Percentiles rank a stretch among this genome's conserved stretches.
Evolutionary conservation across 2,888 invertebrate species (phyloP).

Genomic region (Apocheima hispidaria): DNA sequence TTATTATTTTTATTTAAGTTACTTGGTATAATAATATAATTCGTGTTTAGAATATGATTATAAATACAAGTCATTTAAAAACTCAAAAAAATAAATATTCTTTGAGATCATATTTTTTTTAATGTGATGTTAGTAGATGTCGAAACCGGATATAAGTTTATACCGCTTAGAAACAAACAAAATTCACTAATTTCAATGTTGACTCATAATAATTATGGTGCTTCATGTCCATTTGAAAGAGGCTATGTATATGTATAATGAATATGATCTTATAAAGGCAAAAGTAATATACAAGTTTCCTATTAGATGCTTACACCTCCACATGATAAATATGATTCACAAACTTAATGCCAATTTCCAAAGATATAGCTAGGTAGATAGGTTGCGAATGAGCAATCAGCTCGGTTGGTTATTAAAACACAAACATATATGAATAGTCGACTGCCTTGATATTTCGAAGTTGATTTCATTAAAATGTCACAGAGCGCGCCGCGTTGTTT

Average conservation of each 20-base stretch:
- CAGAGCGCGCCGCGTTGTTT: conserved; percentile 45
- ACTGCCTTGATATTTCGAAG: conserved; percentile 78
- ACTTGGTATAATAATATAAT: too few species aligned
- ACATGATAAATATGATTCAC: conserved; percentile 69
- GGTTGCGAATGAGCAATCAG: conserved; percentile 34
- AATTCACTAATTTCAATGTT: conserved; percentile 36
- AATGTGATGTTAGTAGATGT: too few species aligned
- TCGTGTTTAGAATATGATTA: too few species aligned
- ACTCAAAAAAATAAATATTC: too few species aligned
- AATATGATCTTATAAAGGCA: conserved; percentile 45
- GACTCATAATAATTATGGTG: conserved; percentile 50
- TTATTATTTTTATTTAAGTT: too few species aligned
- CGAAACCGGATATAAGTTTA: conserved; percentile 28
- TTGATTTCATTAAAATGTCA: conserved; percentile 71
- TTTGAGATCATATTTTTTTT: too few species aligned
- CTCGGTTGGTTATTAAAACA: conserved; percentile 22
- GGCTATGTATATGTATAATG: conserved; percentile 40
- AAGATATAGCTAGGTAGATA: conserved; percentile 37
- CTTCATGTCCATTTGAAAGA: conserved; percentile 44
- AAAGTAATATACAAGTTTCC: conserved; percentile 75
- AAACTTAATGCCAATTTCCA: conserved; percentile 60
- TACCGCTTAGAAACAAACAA: conserved; percentile 22
- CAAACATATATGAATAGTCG: conserved; percentile 60
- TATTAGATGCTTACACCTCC: conserved; percentile 68
- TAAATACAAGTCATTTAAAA: too few species aligned